These are phyloP conservation scores for Piprites chloris DNA, from an alignment of 2,113 vertebrate genomes.

Conservation along the genomic window DNA sequence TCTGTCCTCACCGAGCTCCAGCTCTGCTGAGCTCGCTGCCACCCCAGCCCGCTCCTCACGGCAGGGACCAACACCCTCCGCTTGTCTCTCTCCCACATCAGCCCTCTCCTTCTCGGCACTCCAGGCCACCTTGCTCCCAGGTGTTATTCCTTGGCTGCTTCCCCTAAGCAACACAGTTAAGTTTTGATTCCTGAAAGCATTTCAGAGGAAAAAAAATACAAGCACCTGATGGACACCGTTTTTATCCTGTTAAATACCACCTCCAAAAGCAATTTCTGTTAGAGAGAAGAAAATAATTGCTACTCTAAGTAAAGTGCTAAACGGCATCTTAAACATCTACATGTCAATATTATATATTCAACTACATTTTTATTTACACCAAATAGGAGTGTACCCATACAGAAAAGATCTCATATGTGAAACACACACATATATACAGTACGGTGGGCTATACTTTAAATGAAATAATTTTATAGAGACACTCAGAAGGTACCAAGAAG, in stretches of 20 bases:
- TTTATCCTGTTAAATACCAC: neutral
- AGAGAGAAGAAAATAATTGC: neutral
- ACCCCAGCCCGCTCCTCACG: neutral
- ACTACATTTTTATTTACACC: neutral
- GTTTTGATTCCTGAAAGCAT: neutral
- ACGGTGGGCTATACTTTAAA: neutral
- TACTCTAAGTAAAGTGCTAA: neutral
- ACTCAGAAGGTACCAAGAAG: slow-evolving; percentile 16
- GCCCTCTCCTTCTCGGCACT: neutral
- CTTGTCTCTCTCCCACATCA: neutral
- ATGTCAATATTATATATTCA: neutral
- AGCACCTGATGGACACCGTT: neutral
- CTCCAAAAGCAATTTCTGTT: neutral
- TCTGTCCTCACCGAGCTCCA: neutral
- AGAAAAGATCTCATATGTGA: neutral
- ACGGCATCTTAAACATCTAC: neutral
- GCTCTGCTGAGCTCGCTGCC: too few species aligned
- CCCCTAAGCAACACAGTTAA: neutral
- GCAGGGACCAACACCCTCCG: neutral
- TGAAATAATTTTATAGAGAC: slow-evolving; percentile 25
- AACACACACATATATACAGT: neutral
- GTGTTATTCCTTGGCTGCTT: neutral
- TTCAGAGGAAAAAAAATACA: neutral
- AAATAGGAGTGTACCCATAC: neutral
- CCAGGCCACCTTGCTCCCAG: neutral